These are phyloP conservation scores for Nemotelus pantherinus DNA, from an alignment of 2,888 invertebrate genomes.

Conservation along the genomic window DNA sequence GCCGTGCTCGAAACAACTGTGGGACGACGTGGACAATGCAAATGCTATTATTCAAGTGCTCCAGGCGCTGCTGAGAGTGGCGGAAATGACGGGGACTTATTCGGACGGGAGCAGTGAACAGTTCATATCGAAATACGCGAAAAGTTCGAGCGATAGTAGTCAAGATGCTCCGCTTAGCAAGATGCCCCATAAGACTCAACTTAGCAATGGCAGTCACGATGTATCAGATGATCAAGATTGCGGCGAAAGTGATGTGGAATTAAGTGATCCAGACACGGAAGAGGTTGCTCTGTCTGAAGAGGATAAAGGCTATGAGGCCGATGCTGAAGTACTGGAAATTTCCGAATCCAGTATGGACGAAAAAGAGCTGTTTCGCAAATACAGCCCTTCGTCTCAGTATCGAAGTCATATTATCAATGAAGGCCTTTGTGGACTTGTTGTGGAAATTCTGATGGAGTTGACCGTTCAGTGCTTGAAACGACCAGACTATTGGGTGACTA, in stretches of 20 bases:
- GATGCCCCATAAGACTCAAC: not conserved
- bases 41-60: slow-evolving; percentile 61
- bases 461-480: slow-evolving; percentile 59
- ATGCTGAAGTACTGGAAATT: slow-evolving; percentile 62
- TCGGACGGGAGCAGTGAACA: not conserved
- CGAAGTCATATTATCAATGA: slow-evolving; percentile 61
- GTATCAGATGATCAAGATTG: slow-evolving; percentile 57
- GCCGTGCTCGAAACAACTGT: slow-evolving; percentile 57
- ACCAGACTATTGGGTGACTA: slow-evolving; percentile 59
- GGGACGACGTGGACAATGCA: slow-evolving; percentile 58
- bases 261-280: slow-evolving; percentile 62
- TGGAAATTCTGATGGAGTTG: slow-evolving; percentile 62
- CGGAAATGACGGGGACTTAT: slow-evolving; percentile 55
- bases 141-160: slow-evolving; percentile 21
- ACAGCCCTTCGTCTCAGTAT: slow-evolving; percentile 61
- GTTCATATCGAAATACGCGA: slow-evolving; percentile 3
- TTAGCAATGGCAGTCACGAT: not conserved
- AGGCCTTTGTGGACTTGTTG: slow-evolving; percentile 61
- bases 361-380: slow-evolving; percentile 58
- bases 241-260: slow-evolving; percentile 61
- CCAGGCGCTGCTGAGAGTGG: slow-evolving; percentile 62
- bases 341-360: slow-evolving; percentile 56
- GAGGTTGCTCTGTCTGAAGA: slow-evolving; percentile 60
- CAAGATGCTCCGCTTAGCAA: not conserved
- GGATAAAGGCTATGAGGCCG: slow-evolving; percentile 65